Evolutionary conservation across 2,888 invertebrate genomes (phyloP), one percentile per base, ranked within the genome.

Genomic region (Kryphioiulus occultus): DNA sequence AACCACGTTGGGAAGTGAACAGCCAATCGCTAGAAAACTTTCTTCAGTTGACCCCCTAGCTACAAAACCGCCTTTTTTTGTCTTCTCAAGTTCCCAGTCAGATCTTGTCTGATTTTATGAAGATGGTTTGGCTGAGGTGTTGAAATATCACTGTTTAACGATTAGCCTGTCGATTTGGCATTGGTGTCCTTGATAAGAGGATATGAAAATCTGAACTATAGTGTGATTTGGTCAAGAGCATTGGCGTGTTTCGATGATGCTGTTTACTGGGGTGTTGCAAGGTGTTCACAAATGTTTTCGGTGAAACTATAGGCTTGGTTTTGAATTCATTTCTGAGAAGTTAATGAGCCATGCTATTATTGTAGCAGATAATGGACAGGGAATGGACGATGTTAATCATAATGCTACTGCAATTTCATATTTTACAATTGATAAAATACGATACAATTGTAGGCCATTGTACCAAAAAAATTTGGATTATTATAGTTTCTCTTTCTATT

Each of bases 21-120:
- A 59, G 59, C 59, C 59, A 59, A 59, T 59, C 59, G 59, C 59
- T 59, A 59, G 59, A 59, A 59, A 59, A 59, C 59, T 59, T 59
- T 59, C 59, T 59, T 59, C 59, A 59, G n/a, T 59, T 59, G 59
- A 59, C 59, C 59, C 59, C 22, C 59, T n/a, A n/a, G 59, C 59
- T 59, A 22, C 7, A 5, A 59, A 59, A 59, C 59, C 59, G 22
- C 59, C n/a, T 22, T 9, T 39, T 59, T n/a, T 22, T 59, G 59
- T 59, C 59, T 59, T 59, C n/a, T 4, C 59, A n/a, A n/a, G 59
- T 39, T 39, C 3, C 39, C 9, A 5, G 39, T 22, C 53, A 22
- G n/a, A 59, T 59, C 59, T 22, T 22, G 5, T 10, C 59, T n/a
- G 4, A 59, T 59, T 59, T 59, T 22, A 59, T 22, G n/a, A 22